Evolutionary conservation across 64 coral and sea anemone species (phyloP), one percentile per base, ranked within the genome.

Genomic region (Porites lutea): DNA sequence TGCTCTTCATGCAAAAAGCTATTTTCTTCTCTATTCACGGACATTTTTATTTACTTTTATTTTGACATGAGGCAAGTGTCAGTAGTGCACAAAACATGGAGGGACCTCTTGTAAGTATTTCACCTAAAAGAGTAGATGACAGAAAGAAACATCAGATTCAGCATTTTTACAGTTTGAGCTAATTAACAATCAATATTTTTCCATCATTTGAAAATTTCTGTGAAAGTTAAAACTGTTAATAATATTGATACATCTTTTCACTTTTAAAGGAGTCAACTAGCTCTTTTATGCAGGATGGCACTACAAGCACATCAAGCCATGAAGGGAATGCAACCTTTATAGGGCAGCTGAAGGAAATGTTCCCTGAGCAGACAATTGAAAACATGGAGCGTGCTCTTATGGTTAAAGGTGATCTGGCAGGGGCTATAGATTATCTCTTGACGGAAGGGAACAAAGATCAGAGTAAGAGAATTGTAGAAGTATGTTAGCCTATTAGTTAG

Each of bases 21-120:
- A 72, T 72, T 72, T 45, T 72, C 69, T 23, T 72, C 69, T 72
- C 69, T 21, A 46, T 72, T 72, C 69, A 72, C 7, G 18, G 69
- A 43, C 69, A 72, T 72, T 72, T 72, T 72, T 72, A 72, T 10
- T 71, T 71, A 71, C 20, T 71, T 71, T 71, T 71, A 10, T 71
- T 71, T 71, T 23, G 68, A 71, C 21, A 72, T 43, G 69, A 46
- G 69, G 69, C 69, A 72, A 72, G 69, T 72, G 69, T 72, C 69
- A 72, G 69, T 72, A 72, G 69, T 72, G 69, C 69, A 72, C 69
- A 72, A 72, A 72, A 72, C 69, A 23, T 72, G 69, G 69, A 72
- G 69, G 69, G 69, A 72, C 69, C 69, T 72, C 69, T 72, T 47
- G 69, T 72, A 72, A 72, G 69, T 72, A 72, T 47, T 72, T 72